Base-by-base conservation (phyloP, 2,797 vertebrate genomes). In the Peromyscus aztecus region DNA sequence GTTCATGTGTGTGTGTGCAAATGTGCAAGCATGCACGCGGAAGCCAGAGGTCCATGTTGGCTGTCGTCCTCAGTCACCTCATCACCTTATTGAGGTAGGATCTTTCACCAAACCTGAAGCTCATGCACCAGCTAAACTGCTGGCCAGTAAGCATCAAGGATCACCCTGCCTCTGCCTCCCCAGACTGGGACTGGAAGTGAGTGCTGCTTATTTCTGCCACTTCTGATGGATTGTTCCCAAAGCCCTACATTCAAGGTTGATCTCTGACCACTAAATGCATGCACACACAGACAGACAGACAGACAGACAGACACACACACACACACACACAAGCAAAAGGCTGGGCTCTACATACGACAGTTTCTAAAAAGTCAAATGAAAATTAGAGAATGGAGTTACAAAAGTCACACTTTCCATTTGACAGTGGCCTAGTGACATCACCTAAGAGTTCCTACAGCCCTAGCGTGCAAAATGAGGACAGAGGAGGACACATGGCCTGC, bases 321-420 rank as follows among this genome's bases (percentile, higher is more conserved):
- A 8, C 29, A 67, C 65, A 67, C 37, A 13, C 29, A n/a, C 4
- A 88, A 29, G n/a, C n/a, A 40, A 86, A 80, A 65, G 2, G 12
- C 4, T 31, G 91, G 31, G 21, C 46, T 90, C 40, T 90, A 7
- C 6, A 83, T 40, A 86, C 43, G 11, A 55, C 9, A 69, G 57
- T 83, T 89, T 34, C 21, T 89, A 91, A 23, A 63, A 75, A 89
- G 52, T 9, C 49, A 93, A 91, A 83, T 63, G 93, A 92, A 55
- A 87, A 91, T 31, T 23, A 61, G 94, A 73, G 19, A 82, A 73
- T 8, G 76, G 49, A 90, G 46, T 80, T 77, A 83, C 73, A 69
- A 17, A 81, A 95, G 88, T 4, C 9, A 76, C 0, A 0, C 55
- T 87, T 96, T 23, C 63, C 73, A 31, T 27, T 59, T 69, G 90